Percentiles rank a stretch among this genome's conserved stretches.
Conservation (phyloP, 2,113 vertebrate genomes). For the Piprites chloris region DNA sequence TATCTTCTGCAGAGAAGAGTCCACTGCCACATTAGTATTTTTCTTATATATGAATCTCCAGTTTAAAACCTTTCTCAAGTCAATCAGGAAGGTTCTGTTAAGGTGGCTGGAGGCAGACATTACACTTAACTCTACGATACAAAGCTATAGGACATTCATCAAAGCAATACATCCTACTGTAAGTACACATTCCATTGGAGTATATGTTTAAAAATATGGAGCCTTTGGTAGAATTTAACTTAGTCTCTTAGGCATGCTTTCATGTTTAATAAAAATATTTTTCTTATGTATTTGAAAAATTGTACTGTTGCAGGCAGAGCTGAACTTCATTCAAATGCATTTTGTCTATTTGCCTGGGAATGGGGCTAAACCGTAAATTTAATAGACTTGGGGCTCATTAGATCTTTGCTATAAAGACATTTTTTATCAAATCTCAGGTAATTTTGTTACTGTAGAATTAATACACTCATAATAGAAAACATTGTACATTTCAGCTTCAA, state of each 20-base stretch:
- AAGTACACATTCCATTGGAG: not conserved
- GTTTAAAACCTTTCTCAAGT: not conserved
- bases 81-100: not conserved
- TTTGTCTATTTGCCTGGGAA: not conserved
- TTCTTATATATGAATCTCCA: not conserved
- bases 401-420: not conserved
- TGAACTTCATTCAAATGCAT: not conserved
- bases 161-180: not conserved
- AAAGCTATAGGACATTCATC: not conserved
- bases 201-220: not conserved
- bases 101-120: not conserved
- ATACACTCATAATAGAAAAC: not conserved
- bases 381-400: not conserved
- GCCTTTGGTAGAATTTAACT: not conserved
- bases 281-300: not conserved
- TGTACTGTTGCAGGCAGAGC: not conserved
- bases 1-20: not conserved
- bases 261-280: not conserved
- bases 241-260: not conserved
- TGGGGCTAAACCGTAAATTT: not conserved
- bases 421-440: not conserved
- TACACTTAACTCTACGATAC: not conserved
- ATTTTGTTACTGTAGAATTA: not conserved
- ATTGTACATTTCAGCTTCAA: not conserved
- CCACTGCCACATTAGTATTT: not conserved